Base-by-base conservation (phyloP, 53 echinoderm and acorn worm species). In the Luidia sarsii region DNA sequence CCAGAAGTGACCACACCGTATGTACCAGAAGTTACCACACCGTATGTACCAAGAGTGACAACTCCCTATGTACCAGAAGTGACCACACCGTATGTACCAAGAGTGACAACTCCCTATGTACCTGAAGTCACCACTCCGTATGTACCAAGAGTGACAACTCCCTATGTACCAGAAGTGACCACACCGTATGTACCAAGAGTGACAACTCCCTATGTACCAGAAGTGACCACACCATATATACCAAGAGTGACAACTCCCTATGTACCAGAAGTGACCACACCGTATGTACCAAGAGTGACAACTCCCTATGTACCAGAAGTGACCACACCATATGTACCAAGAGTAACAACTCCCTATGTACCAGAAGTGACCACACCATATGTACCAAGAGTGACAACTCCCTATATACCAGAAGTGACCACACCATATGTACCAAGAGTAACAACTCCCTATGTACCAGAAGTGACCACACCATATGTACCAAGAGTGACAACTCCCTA, bases 221-320 rank as follows among this genome's bases (percentile, higher is more conserved):
- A 25, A n/a, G 65, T 65, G 43, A 65, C 65, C 65, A 65, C 65
- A 6, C 65, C 65, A 38, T 65, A 41, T 39, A 41, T 65, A 21
- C 39, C 65, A 65, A 1, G 16, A 39, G 41, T 65, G 39, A 65
- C 65, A 3, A 65, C 43, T 21, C 65, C 65, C 2, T 65, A 65
- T 39, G 34, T 38, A 4, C 65, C 65, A 65, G 18, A 1, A 65
- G 22, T 20, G 18, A 73, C 74, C 18, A 74, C 74, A 36, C 74
- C 74, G 7, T 33, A 57, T 56, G 38, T 74, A 0, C 57, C 24
- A 57, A 10, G 28, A 23, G 57, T 57, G 28, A 80, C 65, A 18
- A 80, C 80, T 32, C 65, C 61, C 0, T 64, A 33, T 80, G 36
- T 65, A 8, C 57, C 57, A 57, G 4, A 22, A 56, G 56, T 56